Evolutionary conservation across 2,113 vertebrate genomes (phyloP).

Genomic region (Ariopsis seemanni): DNA sequence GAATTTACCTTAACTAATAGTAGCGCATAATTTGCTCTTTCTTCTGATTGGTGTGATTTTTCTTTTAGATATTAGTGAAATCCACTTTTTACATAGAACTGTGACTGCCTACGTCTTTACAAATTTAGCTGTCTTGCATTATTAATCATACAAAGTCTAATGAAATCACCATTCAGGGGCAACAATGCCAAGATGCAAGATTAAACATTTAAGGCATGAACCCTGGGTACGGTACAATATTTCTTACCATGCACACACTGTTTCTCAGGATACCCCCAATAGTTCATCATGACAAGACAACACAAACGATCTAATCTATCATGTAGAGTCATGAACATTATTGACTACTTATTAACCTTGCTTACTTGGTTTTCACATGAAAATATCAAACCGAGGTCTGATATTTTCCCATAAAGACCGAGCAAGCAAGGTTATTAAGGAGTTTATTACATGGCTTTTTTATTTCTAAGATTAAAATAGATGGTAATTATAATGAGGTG

Average conservation of each 20-base stretch:
- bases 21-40: not conserved
- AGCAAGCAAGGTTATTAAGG: too few species aligned
- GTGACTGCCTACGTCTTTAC: not conserved
- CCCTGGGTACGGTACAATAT: not conserved
- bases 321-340: not conserved
- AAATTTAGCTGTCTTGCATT: not conserved
- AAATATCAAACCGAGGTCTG: too few species aligned
- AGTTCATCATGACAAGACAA: not conserved
- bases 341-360: too few species aligned
- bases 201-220: not conserved
- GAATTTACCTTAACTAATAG: not conserved
- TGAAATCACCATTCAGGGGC: too few species aligned
- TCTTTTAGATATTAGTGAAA: not conserved
- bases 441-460: too few species aligned
- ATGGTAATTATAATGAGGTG: too few species aligned
- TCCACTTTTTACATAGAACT: not conserved
- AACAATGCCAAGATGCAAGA: not conserved
- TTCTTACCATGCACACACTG: not conserved
- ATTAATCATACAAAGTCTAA: not conserved
- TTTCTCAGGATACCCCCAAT: not conserved
- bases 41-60: not conserved
- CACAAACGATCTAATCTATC: not conserved
- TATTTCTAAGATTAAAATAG: too few species aligned
- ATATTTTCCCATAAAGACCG: too few species aligned
- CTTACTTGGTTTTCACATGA: too few species aligned